phyloP scores from a whole-genome alignment of 2,113 vertebrate genomes.

The Mirounga angustirostris region DNA sequence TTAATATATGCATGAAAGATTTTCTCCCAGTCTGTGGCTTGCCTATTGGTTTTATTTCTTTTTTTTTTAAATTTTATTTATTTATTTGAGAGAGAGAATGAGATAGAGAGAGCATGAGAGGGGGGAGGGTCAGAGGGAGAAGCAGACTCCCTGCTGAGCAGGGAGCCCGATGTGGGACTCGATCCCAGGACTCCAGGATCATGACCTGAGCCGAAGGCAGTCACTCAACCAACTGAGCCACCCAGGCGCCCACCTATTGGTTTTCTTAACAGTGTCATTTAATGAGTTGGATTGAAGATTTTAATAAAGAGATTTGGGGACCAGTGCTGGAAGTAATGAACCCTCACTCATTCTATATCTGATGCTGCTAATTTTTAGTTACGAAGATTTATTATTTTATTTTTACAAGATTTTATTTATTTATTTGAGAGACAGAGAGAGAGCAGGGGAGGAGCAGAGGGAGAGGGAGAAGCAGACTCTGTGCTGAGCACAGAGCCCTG shows the following conservation, averaged over 20 bases:
- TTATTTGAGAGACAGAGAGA: neutral
- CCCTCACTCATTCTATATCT: neutral
- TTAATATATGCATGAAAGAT: neutral
- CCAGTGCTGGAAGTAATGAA: neutral
- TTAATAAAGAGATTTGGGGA: neutral
- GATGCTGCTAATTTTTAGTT: neutral
- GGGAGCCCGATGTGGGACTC: no score
- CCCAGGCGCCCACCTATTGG: neutral
- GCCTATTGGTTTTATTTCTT: neutral
- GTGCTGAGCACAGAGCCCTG: neutral
- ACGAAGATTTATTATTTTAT: neutral
- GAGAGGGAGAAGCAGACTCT: neutral
- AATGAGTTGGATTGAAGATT: neutral
- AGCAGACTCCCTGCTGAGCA: no score
- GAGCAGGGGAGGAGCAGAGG: neutral
- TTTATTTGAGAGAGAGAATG: no score
- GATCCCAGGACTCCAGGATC: no score
- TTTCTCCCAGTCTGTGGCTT: neutral
- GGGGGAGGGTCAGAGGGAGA: no score
- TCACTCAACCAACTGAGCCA: no score
- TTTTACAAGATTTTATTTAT: neutral
- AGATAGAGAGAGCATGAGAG: no score
- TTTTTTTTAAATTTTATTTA: no score
- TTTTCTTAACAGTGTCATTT: neutral
- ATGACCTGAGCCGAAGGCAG: no score